Conservation (phyloP, 1,140 invertebrate genomes). For the Drosophila subobscura region DNA sequence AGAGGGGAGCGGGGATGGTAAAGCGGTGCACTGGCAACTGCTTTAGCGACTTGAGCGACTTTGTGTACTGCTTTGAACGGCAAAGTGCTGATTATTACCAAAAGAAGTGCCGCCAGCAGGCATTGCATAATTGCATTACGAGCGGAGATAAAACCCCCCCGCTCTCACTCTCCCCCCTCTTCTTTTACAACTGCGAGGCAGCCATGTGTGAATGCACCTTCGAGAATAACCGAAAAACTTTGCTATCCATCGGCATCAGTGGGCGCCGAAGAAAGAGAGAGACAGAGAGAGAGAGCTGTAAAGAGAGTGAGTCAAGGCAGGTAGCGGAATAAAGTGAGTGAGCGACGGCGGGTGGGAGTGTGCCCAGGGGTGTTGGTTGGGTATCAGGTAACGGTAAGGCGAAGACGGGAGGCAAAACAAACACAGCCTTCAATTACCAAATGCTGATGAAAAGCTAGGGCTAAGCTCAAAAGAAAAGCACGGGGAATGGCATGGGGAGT, state of each 20-base stretch:
- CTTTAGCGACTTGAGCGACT: constrained; percentile 40
- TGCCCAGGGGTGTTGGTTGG: too few relatives aligned
- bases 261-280: background rate
- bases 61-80: constrained; percentile 55
- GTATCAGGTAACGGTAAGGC: too few relatives aligned
- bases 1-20: too few relatives aligned
- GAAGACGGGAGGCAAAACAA: constrained; percentile 9
- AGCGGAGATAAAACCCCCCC: constrained; percentile 7
- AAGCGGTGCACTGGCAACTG: constrained; percentile 18
- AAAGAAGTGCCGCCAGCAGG: constrained; percentile 53
- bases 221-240: constrained; percentile 66
- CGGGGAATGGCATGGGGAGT: background rate
- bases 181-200: constrained; percentile 45
- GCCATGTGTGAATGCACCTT: constrained; percentile 74
- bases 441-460: constrained; percentile 57
- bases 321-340: background rate
- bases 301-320: background rate
- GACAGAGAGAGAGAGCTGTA: too few relatives aligned
- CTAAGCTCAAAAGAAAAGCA: constrained; percentile 30
- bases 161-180: background rate
- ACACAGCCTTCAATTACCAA: constrained; percentile 62
- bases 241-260: constrained; percentile 50
- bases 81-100: constrained; percentile 65
- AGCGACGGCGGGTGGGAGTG: too few relatives aligned
- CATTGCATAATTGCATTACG: constrained; percentile 73